Base-by-base conservation (phyloP, 2,888 invertebrate species). In the Tachystola acroxantha region DNA sequence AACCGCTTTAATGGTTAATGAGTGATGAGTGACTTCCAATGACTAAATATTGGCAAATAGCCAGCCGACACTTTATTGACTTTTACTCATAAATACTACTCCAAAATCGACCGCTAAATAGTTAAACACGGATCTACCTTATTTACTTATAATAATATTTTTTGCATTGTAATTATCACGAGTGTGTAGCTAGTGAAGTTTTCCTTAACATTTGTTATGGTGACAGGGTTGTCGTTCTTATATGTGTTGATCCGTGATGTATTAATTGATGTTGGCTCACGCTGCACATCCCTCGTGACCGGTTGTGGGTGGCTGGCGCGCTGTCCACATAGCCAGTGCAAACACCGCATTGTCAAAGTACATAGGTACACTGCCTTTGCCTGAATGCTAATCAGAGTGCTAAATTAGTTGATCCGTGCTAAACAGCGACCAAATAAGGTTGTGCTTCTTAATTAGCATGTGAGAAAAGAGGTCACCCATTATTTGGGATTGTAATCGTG, bases 31-130 rank as follows among this genome's bases (percentile, higher is more conserved):
- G 73, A 76, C 67, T 57, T 42, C 43, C 54, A 32, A 39, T 39
- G 29, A 42, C 72, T 73, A 73, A 75, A 67, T 54, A 46, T 67
- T 65, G 67, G 71, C 74, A 74, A 79, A 80, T 49, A 74, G 47
- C 65, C 68, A 71, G 60, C 59, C 57, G 45, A 59, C 53, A 66
- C 62, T 58, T 52, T 78, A 65, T 78, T 77, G 60, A 74, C 69
- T 68, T 67, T 64, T 61, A 60, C 56, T 57, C 51, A 57, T 57
- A 57, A 65, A 64, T 63, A 64, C 42, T 53, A 50, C 24, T 16
- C 27, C 46, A 53, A 52, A 57, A 46, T 42, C 42, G 46, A 59
- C 54, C 50, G 44, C 58, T 57, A 58, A 40, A 47, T 53, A 50
- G 50, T 42, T 47, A 53, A 55, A 65, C 54, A 62, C 64, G 68